Conservation (phyloP, 2,797 vertebrate species). For the Miichthys miiuy region DNA sequence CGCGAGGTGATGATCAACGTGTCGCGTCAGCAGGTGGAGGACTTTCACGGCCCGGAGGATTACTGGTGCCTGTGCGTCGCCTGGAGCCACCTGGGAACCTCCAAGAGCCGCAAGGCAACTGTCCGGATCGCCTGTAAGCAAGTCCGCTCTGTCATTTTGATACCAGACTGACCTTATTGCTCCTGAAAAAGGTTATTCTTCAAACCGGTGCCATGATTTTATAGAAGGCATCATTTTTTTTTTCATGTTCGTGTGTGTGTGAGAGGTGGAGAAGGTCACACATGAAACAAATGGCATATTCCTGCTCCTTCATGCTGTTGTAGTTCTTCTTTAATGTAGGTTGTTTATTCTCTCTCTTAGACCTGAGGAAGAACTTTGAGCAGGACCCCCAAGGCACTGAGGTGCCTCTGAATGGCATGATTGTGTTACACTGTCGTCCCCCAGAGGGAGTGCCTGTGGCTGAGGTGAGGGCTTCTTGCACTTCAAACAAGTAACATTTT, state of each 20-base stretch:
- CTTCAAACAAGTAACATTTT: constrained; percentile 66
- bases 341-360: constrained; percentile 74
- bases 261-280: constrained; percentile 30
- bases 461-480: constrained; percentile 87
- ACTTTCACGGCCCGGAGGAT: constrained; percentile 96
- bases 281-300: constrained; percentile 24
- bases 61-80: constrained; percentile 99
- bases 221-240: background rate
- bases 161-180: constrained; percentile 49
- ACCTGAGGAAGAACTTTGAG: constrained; percentile 98
- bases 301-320: constrained; percentile 1
- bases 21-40: constrained; percentile 97
- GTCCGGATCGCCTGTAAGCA: constrained; percentile 97
- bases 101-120: constrained; percentile 96
- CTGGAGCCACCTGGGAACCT: constrained; percentile 97
- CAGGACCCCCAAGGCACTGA: constrained; percentile 97
- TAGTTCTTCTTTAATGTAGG: constrained; percentile 40
- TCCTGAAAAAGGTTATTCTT: constrained; percentile 35
- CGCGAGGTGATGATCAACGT: constrained; percentile 97
- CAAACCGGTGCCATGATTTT: constrained; percentile 9
- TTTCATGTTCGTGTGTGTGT: background rate
- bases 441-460: constrained; percentile 97
- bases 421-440: constrained; percentile 96
- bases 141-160: constrained; percentile 33
- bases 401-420: constrained; percentile 97